These are phyloP conservation scores for Aphelenchoides bicaudatus DNA, from an alignment of 2,888 invertebrate genomes.

Conservation along the genomic window DNA sequence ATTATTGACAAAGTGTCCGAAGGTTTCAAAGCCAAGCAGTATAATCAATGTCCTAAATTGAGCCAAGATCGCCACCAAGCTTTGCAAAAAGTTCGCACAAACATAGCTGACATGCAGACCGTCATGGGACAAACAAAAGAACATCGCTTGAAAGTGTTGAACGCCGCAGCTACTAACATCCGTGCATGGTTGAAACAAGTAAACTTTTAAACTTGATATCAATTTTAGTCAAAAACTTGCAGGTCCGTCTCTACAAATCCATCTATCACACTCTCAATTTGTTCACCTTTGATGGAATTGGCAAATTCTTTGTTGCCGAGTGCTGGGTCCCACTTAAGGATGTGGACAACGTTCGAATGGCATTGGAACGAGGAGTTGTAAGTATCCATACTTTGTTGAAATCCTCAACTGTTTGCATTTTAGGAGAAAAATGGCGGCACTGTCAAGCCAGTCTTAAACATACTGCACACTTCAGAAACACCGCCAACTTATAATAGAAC, in stretches of 20 bases:
- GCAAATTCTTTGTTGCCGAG: conserved; percentile 96
- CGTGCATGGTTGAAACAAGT: conserved; percentile 88
- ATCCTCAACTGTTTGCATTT: no score
- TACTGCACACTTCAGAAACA: conserved; percentile 81
- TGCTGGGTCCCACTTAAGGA: conserved; percentile 89
- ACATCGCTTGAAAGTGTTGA: conserved; percentile 66
- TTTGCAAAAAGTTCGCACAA: conserved; percentile 69
- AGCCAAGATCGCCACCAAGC: conserved; percentile 75
- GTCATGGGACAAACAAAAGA: conserved; percentile 57
- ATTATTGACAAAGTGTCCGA: conserved; percentile 77
- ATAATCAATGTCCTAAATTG: conserved; percentile 93
- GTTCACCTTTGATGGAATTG: conserved; percentile 98
- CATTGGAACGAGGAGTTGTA: conserved; percentile 81
- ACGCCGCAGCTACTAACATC: conserved; percentile 94
- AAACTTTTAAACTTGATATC: conserved; percentile 7
- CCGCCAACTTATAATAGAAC: conserved; percentile 94
- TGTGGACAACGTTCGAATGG: conserved; percentile 84
- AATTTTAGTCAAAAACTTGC: not conserved
- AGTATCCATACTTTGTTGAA: conserved; percentile 22
- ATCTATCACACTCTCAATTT: conserved; percentile 95
- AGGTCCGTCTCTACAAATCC: conserved; percentile 92
- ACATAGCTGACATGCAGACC: conserved; percentile 91
- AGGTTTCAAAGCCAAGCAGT: conserved; percentile 75
- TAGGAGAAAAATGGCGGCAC: conserved; percentile 74
- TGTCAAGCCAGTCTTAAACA: conserved; percentile 90